These are phyloP conservation scores for Synanthedon vespiformis DNA, from an alignment of 2,888 invertebrate species.

Conservation along the genomic window DNA sequence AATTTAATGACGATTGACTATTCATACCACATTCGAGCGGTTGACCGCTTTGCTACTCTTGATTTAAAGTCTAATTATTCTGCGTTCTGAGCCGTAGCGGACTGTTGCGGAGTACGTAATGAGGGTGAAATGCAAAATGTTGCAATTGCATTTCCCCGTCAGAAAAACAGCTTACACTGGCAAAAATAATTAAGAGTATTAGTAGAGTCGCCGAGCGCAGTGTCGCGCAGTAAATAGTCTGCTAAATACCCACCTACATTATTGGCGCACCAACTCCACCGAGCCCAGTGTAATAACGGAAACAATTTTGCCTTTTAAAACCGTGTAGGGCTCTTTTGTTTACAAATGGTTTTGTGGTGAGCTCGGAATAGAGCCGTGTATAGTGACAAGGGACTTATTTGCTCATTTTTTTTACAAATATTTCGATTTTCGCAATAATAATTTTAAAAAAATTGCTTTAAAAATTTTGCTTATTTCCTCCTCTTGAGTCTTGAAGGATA, in stretches of 20 bases:
- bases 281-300: conserved; percentile 52
- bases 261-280: conserved; percentile 38
- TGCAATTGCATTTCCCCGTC: conserved; percentile 62
- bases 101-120: conserved; percentile 55
- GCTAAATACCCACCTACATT: conserved; percentile 66
- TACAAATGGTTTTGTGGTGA: conserved; percentile 23
- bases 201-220: conserved; percentile 55
- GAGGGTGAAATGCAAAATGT: conserved; percentile 60
- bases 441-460: too few relatives aligned
- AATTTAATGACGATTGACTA: conserved; percentile 69
- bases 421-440: too few relatives aligned
- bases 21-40: conserved; percentile 65
- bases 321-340: conserved; percentile 36
- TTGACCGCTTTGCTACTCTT: conserved; percentile 64
- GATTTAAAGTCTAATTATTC: conserved; percentile 68
- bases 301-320: conserved; percentile 59
- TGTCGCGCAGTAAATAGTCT: conserved; percentile 64
- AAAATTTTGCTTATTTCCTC: too few relatives aligned
- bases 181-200: conserved; percentile 70
- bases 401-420: not conserved
- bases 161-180: conserved; percentile 68
- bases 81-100: conserved; percentile 59
- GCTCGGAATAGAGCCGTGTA: conserved; percentile 1
- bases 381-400: conserved; percentile 16
- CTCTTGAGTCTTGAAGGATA: too few relatives aligned